These are phyloP conservation scores for Noctua comes DNA, from an alignment of 2,888 invertebrate genomes.

Conservation along the genomic window DNA sequence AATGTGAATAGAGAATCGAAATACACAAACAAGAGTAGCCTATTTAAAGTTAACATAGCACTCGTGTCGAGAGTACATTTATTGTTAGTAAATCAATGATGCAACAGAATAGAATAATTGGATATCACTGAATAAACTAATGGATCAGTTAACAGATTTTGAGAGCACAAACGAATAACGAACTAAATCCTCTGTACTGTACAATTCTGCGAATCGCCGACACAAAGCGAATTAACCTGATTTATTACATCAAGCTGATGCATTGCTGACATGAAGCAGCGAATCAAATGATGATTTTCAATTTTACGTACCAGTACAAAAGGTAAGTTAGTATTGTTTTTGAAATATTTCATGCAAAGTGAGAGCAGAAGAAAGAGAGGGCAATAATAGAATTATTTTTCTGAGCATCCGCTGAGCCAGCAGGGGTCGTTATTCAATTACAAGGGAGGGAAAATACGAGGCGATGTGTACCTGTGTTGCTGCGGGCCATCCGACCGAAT, in stretches of 20 bases:
- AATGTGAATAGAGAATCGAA: not conserved
- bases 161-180: conserved; percentile 23
- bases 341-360: conserved; percentile 76
- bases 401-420: conserved; percentile 81
- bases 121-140: conserved; percentile 2
- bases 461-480: conserved; percentile 84
- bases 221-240: conserved; percentile 30
- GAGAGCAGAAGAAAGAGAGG: conserved; percentile 71
- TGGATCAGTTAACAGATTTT: conserved; percentile 14
- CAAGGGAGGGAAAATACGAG: conserved; percentile 79
- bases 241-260: conserved; percentile 46
- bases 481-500: conserved; percentile 79
- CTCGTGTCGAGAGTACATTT: not conserved
- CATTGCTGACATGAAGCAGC: conserved; percentile 34
- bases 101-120: conserved; percentile 12
- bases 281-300: conserved; percentile 26
- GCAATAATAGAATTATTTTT: conserved; percentile 85
- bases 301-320: conserved; percentile 33
- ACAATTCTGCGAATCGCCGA: conserved; percentile 16
- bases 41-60: conserved; percentile 11
- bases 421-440: conserved; percentile 87
- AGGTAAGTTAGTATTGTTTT: conserved; percentile 57
- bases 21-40: not conserved
- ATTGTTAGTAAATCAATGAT: not conserved
- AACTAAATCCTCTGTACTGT: conserved; percentile 27